These are phyloP conservation scores for Strongylocentrotus purpuratus DNA, from an alignment of 35 echinoderm and acorn worm genomes.

Conservation along the genomic window DNA sequence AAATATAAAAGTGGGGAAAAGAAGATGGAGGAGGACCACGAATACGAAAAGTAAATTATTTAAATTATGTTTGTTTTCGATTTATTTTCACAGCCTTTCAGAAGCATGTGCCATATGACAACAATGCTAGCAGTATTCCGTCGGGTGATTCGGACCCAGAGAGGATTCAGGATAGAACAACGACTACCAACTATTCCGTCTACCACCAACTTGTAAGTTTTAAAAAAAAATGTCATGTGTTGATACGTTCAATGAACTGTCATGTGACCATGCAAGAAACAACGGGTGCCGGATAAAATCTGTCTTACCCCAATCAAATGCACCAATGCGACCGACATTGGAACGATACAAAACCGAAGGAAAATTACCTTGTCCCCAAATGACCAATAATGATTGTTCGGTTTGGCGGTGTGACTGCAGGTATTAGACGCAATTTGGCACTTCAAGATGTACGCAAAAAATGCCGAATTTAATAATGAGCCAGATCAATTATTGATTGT, in stretches of 20 bases:
- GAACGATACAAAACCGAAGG: too few relatives aligned
- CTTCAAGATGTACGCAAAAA: too few relatives aligned
- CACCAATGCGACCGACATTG: too few relatives aligned
- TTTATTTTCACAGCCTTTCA: slow-evolving; percentile 58
- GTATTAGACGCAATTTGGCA: too few relatives aligned
- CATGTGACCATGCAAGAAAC: too few relatives aligned
- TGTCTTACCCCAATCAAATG: too few relatives aligned
- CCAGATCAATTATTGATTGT: too few relatives aligned
- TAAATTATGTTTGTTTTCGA: not conserved
- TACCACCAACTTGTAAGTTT: slow-evolving; percentile 85
- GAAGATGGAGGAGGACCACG: not conserved
- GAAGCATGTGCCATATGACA: slow-evolving; percentile 72
- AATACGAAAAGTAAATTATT: not conserved
- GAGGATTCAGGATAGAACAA: slow-evolving; percentile 72
- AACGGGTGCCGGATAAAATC: too few relatives aligned
- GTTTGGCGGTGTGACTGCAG: too few relatives aligned
- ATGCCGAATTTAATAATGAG: too few relatives aligned
- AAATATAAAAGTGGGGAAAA: not conserved
- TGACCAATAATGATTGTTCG: not conserved
- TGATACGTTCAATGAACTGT: too few relatives aligned
- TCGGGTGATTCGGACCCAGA: slow-evolving; percentile 88
- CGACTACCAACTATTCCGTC: slow-evolving; percentile 80
- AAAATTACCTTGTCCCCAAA: not conserved
- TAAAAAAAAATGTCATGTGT: too few relatives aligned
- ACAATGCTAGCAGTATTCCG: slow-evolving; percentile 91